Evolutionary conservation across 2,888 invertebrate genomes (phyloP), one percentile per base, ranked within the genome.

Genomic region (Cantharis rustica): DNA sequence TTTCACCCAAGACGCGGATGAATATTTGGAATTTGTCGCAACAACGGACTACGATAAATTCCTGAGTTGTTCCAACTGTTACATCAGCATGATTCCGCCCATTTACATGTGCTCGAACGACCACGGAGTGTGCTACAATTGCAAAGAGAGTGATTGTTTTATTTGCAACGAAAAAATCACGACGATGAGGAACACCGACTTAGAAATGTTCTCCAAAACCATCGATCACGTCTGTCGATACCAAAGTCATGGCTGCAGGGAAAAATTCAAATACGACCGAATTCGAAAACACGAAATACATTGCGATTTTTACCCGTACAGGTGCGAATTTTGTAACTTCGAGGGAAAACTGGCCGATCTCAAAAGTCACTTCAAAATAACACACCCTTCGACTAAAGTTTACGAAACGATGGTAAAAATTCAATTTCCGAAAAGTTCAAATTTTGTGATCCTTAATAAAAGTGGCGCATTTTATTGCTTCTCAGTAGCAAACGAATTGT

Each of bases 271-370:
- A 16, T 73, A 64, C 68, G 20, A 75, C 11, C 71, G 75, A 70
- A 76, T 79, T 69, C 69, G 77, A 2, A 75, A 66, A 47, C 80
- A 80, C 31, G 80, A 80, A 72, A 47, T 79, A 17, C 61, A 75
- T 9, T 80, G 80, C 16, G 69, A 63, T 0, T 77, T 69, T 61
- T 76, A 69, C 31, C 10, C 47, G 0, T 79, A 80, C 64, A 73
- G 69, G 27, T 80, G 80, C 26, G 68, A 71, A 17, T 17, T 79
- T 61, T 79, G 77, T 27, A 13, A 9, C 0, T 75, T 17, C 66
- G 75, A 80, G n/a, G 76, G 78, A 13, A 75, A 68, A 68, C 64
- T 70, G 11, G 16, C 11, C 16, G 77, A 79, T n/a, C 73, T 79
- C 15, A 71, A 64, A 62, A 69, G 31, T 15, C 80, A 80, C 68